Evolutionary conservation across 2,113 vertebrate species (phyloP), one percentile per base, ranked within the genome.

Genomic region (Vulpes ferrilata): DNA sequence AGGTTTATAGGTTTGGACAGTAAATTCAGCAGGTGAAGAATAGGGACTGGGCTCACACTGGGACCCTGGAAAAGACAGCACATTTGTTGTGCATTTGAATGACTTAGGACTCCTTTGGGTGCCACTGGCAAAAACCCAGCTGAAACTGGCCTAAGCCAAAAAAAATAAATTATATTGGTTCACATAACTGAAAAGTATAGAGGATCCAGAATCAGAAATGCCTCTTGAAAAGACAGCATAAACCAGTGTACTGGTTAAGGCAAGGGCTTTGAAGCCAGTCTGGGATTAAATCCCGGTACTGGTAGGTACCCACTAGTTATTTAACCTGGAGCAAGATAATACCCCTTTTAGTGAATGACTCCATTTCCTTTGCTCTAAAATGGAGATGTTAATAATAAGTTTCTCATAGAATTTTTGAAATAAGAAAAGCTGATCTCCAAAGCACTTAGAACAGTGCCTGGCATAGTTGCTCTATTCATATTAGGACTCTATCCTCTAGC

Each of bases 351-450:
- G 30, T 64, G 43, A 88, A 19, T 64, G 53, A 80, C 11, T 83
- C 62, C 22, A 4, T 65, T 97, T 82, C 17, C 17, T 88, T 78
- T 73, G 23, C 38, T 82, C 22, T 95, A 85, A 90, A 69, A 81
- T 38, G 12, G 12, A 57, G 2, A 43, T 62, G 69, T 53, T 57
- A 60, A 35, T 60, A 32, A 25, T 43, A 38, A 27, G 10, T 57
- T 86, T 74, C 43, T 82, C 23, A 32, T 35, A 53, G 13, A 62
- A 11, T 13, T 78, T 93, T 38, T 83, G 11, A 67, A 69, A 74
- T 79, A 76, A 48, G 35, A 62, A 59, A 78, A 53, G 35, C 32
- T 85, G 23, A n/a, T 79, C 23, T 76, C 27, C 17, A 93, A 38
- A 80, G 9, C 25, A 53, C n/a, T 88, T 81, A 64, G 7, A 86